Evolutionary conservation across 2,797 vertebrate species (phyloP), one percentile per base, ranked within the genome.

Genomic region (Clamator glandarius): DNA sequence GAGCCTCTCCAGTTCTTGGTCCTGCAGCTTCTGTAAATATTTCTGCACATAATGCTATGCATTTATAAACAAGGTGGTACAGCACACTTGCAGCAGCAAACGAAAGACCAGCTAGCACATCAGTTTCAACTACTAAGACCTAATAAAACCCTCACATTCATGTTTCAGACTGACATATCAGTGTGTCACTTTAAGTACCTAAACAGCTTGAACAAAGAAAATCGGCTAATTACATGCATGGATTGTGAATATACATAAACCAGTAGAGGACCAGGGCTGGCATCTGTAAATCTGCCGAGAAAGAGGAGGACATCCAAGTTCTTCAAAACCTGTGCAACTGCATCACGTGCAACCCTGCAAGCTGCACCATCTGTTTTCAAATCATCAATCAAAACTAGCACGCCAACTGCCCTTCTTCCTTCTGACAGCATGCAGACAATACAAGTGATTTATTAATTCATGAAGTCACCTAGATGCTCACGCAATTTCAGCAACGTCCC

Each of bases 401-500:
- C 20, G 9, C 4, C 14, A 87, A 46, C 15, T 5, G 7, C 36
- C 63, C 70, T 55, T 58, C 52, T 72, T 63, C 31, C 19, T 93
- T 63, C 57, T 21, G 17, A 44, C 64, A 75, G 64, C 2, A 18
- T 19, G 24, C 36, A 73, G 41, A 51, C 20, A 63, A 31, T 12
- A 62, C 21, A 11, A n/a, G 17, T 3, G 12, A 35, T 67, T 55
- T 33, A 77, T 68, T 64, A 50, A 84, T 67, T 64, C 88, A 64
- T 16, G 18, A 66, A 89, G 29, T n/a, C 74, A 80, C 28, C 21
- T 24, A 33, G 36, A 28, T 12, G 44, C 29, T 59, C 7, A 5
- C 11, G 44, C 2, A 1, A 50, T 63, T 4, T 1, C 24, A 23
- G 0, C 0, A 61, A 61, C 5, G 12, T 48, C 24, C 55, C 51